Percentiles rank a stretch among this genome's conserved stretches.
Evolutionary conservation across 2,888 invertebrate species (phyloP).

Genomic region (Oscheius onirici): DNA sequence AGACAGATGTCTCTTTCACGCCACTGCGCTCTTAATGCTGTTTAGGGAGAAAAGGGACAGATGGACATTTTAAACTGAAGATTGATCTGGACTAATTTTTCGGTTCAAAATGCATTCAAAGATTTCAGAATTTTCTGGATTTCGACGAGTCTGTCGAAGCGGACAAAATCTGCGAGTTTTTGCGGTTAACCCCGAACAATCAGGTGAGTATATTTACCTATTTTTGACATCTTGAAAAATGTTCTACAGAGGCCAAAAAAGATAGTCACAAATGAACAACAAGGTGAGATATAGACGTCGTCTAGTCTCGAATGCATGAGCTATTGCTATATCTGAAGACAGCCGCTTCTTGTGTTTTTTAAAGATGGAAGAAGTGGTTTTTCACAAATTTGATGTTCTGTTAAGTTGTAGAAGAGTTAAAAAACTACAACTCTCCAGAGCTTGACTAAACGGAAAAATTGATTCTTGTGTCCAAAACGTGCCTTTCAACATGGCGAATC

Average conservation of each 20-base stretch:
- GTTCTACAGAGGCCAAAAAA: constrained; percentile 21
- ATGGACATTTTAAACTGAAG: background rate
- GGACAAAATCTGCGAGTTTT: constrained; percentile 56
- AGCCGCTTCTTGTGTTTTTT: no score
- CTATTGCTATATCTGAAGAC: no score
- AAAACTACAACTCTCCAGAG: no score
- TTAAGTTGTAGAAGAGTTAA: no score
- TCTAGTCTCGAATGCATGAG: background rate
- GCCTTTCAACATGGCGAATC: no score
- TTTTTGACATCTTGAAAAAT: background rate
- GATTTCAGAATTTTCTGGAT: constrained; percentile 58
- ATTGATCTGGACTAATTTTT: no score
- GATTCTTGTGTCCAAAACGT: no score
- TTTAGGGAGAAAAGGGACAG: background rate
- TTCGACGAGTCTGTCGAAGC: constrained; percentile 62
- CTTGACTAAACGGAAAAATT: no score
- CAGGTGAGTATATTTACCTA: constrained; percentile 35
- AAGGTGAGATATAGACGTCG: constrained; percentile 16
- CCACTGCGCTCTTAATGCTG: constrained; percentile 6
- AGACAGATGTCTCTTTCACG: constrained; percentile 12
- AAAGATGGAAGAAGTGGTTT: no score
- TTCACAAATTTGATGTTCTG: no score
- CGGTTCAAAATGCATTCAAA: no score
- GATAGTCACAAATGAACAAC: constrained; percentile 1
- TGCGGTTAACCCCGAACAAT: constrained; percentile 53